A percentile compares a stretch with the other conserved stretches of the same genome.
These are phyloP conservation scores for Poeciliopsis turrubarensis DNA, from an alignment of 2,113 vertebrate species.

Conservation along the genomic window DNA sequence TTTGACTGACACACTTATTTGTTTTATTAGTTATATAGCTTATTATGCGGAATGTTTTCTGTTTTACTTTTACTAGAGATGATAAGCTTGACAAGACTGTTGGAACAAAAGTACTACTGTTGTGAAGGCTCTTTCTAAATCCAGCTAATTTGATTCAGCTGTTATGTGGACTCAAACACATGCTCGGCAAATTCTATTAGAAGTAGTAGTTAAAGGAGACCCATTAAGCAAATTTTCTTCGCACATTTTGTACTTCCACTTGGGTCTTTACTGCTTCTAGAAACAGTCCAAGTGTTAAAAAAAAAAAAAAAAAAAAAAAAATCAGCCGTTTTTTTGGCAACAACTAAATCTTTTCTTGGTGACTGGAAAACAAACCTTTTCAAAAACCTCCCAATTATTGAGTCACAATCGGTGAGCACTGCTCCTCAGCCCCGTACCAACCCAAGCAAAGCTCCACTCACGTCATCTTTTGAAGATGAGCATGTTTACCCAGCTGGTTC, in stretches of 20 bases:
- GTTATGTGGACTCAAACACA: background rate
- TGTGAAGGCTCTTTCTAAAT: background rate
- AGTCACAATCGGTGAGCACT: too few species aligned
- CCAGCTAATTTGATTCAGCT: constrained; percentile 10
- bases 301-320: too few species aligned
- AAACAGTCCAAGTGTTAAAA: too few species aligned
- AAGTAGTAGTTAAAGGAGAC: background rate
- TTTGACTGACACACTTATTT: background rate
- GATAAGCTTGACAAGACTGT: background rate
- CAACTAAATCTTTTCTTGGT: too few species aligned
- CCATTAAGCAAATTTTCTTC: background rate
- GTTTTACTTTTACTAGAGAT: background rate
- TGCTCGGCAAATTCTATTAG: background rate
- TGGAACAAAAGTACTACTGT: background rate
- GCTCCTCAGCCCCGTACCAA: too few species aligned
- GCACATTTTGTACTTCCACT: background rate
- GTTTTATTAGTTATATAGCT: background rate
- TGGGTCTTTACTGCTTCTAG: too few species aligned
- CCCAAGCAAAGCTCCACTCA: too few species aligned
- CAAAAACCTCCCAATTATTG: too few species aligned
- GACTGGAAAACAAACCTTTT: too few species aligned
- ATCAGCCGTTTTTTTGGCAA: too few species aligned
- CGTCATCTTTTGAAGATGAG: too few species aligned
- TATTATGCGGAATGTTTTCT: background rate
- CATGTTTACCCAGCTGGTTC: too few species aligned